Evolutionary conservation across 2,113 vertebrate species (phyloP), one percentile per base, ranked within the genome.

Genomic region (Cranoglanis bouderius): DNA sequence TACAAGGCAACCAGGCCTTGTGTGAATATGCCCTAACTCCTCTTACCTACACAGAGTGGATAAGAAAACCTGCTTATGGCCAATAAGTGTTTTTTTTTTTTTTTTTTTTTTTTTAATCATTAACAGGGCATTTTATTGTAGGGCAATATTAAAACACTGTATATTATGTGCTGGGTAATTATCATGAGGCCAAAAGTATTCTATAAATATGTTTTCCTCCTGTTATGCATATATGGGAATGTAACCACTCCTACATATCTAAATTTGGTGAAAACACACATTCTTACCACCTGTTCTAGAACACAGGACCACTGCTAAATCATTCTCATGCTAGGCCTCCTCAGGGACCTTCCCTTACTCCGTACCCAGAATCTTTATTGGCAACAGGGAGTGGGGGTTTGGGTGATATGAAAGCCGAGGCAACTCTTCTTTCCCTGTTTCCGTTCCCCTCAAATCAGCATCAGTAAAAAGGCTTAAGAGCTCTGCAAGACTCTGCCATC

Each of bases 381-480:
- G 93, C 87, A 53, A 81, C 86, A 90, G 90, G 90, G 92, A 81
- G 29, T 81, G n/a, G 49, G 43, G 77, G 14, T 32, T 32, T 92
- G 93, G 92, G 89, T 89, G 75, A 92, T 95, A 94, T 95, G 93
- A 96, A 95, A 95, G 94, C 84, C 29, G 40, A 82, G 43, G 14
- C 91, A 87, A 90, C 92, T 90, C 90, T 93, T 91, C 91, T 93
- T 94, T 92, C 90, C 91, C 89, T 91, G 90, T 91, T 87, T 49
- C 63, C 88, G 57, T 92, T 95, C 94, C 93, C 93, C 93, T 94
- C 94, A 94, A 95, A 96, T 96, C 95, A 95, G 94, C 91, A 91
- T 95, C 93, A 94, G 93, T 92, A 57, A 93, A 93, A 84, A 74
- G 70, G 92, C 90, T 91, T 92, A 92, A 94, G 92, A 92, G 38